Percentiles rank a stretch among this genome's conserved stretches.
These are phyloP conservation scores for Lathronympha strigana DNA, from an alignment of 2,888 invertebrate genomes.

Conservation along the genomic window DNA sequence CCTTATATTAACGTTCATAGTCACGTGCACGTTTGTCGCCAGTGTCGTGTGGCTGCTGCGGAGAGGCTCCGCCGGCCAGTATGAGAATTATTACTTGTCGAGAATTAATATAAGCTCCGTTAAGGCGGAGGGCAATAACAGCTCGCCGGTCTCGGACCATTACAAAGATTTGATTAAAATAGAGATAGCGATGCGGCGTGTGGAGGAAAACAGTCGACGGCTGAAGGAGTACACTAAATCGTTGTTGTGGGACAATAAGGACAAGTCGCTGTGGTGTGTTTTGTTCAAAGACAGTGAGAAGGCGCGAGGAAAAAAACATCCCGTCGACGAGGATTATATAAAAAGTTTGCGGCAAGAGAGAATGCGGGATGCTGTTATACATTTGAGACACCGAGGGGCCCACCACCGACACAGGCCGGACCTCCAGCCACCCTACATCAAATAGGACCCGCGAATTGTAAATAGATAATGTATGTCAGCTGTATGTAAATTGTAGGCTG, in stretches of 20 bases:
- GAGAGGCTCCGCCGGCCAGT: slow-evolving; percentile 69
- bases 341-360: slow-evolving; percentile 72
- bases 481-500: slow-evolving; percentile 58
- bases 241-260: slow-evolving; percentile 80
- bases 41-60: slow-evolving; percentile 80
- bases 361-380: slow-evolving; percentile 74
- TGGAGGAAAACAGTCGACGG: slow-evolving; percentile 79
- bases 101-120: slow-evolving; percentile 80
- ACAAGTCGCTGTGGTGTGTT: slow-evolving; percentile 81
- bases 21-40: slow-evolving; percentile 76
- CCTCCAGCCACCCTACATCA: slow-evolving; percentile 70
- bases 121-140: slow-evolving; percentile 65
- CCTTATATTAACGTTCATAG: slow-evolving; percentile 74
- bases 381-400: slow-evolving; percentile 75
- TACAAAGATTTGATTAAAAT: slow-evolving; percentile 82
- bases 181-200: slow-evolving; percentile 81
- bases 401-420: slow-evolving; percentile 75
- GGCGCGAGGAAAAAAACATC: slow-evolving; percentile 58
- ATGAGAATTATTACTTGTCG: slow-evolving; percentile 83
- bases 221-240: slow-evolving; percentile 81
- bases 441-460: slow-evolving; percentile 56
- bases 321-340: slow-evolving; percentile 72
- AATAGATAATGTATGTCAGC: slow-evolving; percentile 50
- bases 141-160: slow-evolving; percentile 71
- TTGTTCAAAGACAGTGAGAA: slow-evolving; percentile 78